Conservation (phyloP, 2,797 vertebrate species). For the Oreortyx pictus region DNA sequence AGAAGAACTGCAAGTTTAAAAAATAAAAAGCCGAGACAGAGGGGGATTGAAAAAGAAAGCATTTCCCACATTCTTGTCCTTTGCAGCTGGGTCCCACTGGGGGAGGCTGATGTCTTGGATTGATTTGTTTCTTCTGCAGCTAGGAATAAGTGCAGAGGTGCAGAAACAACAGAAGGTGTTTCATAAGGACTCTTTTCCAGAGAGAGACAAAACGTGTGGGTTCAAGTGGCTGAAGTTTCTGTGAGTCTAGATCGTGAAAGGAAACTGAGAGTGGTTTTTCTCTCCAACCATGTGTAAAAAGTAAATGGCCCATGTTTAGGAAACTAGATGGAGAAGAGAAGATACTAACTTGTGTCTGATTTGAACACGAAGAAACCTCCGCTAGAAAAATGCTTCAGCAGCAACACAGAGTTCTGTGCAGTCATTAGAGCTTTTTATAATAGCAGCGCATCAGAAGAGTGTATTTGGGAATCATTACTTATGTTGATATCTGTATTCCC, state of each 20-base stretch:
- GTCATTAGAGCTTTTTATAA: conserved; percentile 15
- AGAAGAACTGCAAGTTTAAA: background rate
- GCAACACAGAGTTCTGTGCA: background rate
- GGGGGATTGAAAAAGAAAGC: background rate
- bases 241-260: background rate
- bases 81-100: background rate
- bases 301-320: background rate
- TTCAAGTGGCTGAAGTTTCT: background rate
- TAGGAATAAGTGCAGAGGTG: background rate
- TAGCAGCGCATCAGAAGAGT: conserved; percentile 18
- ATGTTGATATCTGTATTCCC: background rate
- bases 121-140: conserved; percentile 9
- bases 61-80: background rate
- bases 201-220: background rate
- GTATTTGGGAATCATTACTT: conserved; percentile 33
- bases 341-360: background rate
- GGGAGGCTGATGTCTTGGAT: background rate
- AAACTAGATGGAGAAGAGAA: background rate
- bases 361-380: conserved; percentile 48
- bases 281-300: background rate
- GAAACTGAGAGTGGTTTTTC: background rate
- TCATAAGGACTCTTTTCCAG: background rate
- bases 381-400: conserved; percentile 35
- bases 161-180: background rate
- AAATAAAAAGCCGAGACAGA: background rate